Conservation (phyloP, 2,797 vertebrate genomes). For the Limosa lapponica region DNA sequence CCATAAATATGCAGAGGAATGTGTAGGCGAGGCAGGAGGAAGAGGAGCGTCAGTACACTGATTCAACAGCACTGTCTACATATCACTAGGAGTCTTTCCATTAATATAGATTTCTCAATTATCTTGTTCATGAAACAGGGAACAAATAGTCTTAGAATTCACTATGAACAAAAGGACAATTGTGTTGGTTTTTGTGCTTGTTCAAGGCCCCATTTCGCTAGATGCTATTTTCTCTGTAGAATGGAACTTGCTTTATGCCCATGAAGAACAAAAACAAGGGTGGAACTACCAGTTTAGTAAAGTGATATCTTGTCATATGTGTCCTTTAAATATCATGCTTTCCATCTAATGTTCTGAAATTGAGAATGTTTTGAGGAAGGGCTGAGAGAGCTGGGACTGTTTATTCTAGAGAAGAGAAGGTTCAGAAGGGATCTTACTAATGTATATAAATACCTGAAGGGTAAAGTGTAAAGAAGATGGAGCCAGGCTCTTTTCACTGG, state of each 20-base stretch:
- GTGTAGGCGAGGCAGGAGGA: background rate
- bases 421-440: background rate
- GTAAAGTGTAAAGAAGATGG: background rate
- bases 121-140: background rate
- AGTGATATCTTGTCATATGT: background rate
- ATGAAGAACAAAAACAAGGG: background rate
- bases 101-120: background rate
- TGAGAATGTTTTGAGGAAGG: background rate
- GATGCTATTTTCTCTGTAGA: background rate
- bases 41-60: background rate
- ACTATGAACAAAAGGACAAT: background rate
- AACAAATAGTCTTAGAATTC: background rate
- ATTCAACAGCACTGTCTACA: background rate
- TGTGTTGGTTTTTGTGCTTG: background rate
- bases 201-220: background rate
- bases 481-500: background rate
- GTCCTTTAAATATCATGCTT: background rate
- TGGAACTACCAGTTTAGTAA: background rate
- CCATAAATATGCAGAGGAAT: background rate
- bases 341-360: background rate
- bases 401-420: background rate
- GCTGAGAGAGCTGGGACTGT: background rate
- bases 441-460: background rate
- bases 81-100: background rate
- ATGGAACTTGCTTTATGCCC: background rate